phyloP scores from a whole-genome alignment of 2,888 invertebrate species.

The Leptinotarsa juncta region DNA sequence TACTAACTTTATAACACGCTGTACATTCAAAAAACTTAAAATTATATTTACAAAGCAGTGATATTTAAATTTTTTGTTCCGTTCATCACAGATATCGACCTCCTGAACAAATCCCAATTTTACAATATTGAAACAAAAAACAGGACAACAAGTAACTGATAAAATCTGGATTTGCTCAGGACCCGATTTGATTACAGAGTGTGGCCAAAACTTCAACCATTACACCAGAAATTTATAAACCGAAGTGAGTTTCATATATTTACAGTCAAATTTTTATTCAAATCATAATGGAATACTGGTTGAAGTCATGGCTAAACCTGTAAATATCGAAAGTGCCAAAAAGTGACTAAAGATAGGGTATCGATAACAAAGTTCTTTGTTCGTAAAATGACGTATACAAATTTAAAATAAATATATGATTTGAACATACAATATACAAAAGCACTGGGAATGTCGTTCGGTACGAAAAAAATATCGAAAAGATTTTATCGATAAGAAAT shows the following conservation, averaged over 20 bases:
- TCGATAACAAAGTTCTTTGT: constrained; percentile 20
- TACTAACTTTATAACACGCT: constrained; percentile 66
- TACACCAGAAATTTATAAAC: background rate
- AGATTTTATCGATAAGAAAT: constrained; percentile 27
- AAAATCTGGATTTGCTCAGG: constrained; percentile 52
- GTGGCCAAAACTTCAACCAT: constrained; percentile 23
- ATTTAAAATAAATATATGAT: constrained; percentile 46
- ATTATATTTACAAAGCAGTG: constrained; percentile 64
- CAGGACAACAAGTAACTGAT: constrained; percentile 49
- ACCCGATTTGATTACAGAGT: constrained; percentile 49
- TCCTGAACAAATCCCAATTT: constrained; percentile 53
- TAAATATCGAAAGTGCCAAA: constrained; percentile 32
- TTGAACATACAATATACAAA: constrained; percentile 44
- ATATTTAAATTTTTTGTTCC: constrained; percentile 52
- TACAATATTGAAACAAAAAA: constrained; percentile 37
- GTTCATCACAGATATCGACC: constrained; percentile 55
- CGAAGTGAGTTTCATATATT: background rate
- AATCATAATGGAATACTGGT: background rate
- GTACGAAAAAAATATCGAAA: constrained; percentile 45
- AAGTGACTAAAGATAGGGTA: constrained; percentile 26
- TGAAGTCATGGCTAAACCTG: constrained; percentile 18
- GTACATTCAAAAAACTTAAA: constrained; percentile 66
- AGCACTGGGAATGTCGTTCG: constrained; percentile 44
- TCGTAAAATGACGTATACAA: constrained; percentile 29
- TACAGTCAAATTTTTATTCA: background rate